A percentile compares a stretch with the other conserved stretches of the same genome.
Conservation (phyloP, 2,797 vertebrate species). For the Staurois parvus region DNA sequence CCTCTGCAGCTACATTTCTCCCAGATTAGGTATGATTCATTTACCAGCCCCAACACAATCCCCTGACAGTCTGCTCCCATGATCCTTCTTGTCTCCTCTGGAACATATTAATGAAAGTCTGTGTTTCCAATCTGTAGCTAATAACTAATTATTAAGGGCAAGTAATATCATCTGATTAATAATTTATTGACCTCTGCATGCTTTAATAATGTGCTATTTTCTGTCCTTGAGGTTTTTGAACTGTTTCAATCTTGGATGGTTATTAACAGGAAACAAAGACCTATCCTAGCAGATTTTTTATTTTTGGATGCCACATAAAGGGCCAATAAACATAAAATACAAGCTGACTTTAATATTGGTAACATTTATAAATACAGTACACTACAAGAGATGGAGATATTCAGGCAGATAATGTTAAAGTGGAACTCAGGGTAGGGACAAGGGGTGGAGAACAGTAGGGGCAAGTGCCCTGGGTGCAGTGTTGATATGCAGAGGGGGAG, state of each 20-base stretch:
- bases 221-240: background rate
- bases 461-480: too few relatives aligned
- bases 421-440: too few relatives aligned
- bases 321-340: background rate
- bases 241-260: background rate
- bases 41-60: constrained; percentile 42
- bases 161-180: constrained; percentile 15
- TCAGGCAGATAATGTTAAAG: too few relatives aligned
- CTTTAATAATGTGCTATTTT: constrained; percentile 16
- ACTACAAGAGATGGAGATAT: too few relatives aligned
- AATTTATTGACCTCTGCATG: constrained; percentile 12
- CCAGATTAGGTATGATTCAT: constrained; percentile 35
- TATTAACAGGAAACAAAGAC: background rate
- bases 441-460: too few relatives aligned
- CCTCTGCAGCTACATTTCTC: constrained; percentile 38
- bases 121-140: constrained; percentile 14
- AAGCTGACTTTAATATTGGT: background rate
- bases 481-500: too few relatives aligned
- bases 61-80: constrained; percentile 3
- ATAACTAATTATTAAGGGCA: constrained; percentile 12
- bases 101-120: constrained; percentile 26
- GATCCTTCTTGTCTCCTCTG: constrained; percentile 10
- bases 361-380: too few relatives aligned
- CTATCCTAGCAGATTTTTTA: background rate
- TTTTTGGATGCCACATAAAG: background rate